Base-by-base conservation (phyloP, 2,797 vertebrate genomes). In the Acestrorhynchus altus region DNA sequence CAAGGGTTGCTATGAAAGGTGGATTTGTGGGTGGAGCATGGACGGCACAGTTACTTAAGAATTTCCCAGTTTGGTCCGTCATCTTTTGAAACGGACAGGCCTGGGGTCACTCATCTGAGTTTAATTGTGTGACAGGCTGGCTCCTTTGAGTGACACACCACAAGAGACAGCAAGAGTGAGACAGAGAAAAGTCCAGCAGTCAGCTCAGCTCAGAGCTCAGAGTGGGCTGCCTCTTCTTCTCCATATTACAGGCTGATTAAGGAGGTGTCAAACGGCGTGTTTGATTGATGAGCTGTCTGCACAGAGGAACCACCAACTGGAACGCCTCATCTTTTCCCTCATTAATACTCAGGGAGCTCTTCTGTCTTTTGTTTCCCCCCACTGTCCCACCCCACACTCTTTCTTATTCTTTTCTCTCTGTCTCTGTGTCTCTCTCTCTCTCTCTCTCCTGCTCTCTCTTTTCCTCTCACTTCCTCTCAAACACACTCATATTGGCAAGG, bases 281-380 rank as follows among this genome's bases (percentile, higher is more conserved):
- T 80, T 87, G 87, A 90, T 72, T 65, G 89, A 90, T 89, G 86
- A 84, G 87, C 86, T 88, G 87, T 89, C 86, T 76, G 46, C 77
- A 46, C 76, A 54, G 73, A 72, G 83, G 64, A 82, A 81, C 76
- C 61, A 28, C 78, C 70, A 47, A 79, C 68, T 80, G 54, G 60
- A 85, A 84, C 82, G 68, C 78, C 76, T 83, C 77, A 70, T 82
- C 85, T 63, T 74, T 71, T 66, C 71, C 42, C 57, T 84, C 76
- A 78, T 85, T 85, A 81, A 84, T 80, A 79, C 74, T 51, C 79
- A 51, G 42, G 72, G 24, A 83, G 85, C 76, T 79, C 75, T n/a
- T 39, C 54, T 63, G 35, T 49, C 26, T 68, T 31, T 24, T 57
- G 22, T 16, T 22, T 0, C 40, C 28, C 49, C 39, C n/a, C 47